phyloP scores from a whole-genome alignment of 2,888 invertebrate species.

The Chorisops tibialis region DNA sequence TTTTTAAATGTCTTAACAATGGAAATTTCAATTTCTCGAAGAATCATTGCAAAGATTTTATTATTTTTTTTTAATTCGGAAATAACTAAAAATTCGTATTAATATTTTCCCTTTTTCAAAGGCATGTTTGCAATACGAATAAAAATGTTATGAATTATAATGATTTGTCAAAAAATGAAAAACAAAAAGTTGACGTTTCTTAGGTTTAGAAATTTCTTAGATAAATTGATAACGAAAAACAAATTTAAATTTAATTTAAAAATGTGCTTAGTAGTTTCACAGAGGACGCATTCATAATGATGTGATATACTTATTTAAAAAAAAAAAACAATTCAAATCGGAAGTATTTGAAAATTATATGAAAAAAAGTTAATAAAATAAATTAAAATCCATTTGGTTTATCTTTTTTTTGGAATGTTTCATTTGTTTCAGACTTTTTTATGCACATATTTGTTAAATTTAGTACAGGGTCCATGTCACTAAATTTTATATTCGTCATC shows the following conservation, averaged over 20 bases:
- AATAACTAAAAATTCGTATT: no score
- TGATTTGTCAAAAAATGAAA: constrained; percentile 11
- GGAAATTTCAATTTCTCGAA: no score
- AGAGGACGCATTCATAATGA: constrained; percentile 22
- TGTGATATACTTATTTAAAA: constrained; percentile 12
- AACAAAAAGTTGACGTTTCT: neutral
- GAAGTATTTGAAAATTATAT: constrained; percentile 15
- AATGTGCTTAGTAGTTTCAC: constrained; percentile 17
- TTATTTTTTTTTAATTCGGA: no score
- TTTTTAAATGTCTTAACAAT: no score
- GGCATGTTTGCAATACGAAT: neutral
- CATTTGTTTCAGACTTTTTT: neutral
- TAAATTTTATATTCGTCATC: no score
- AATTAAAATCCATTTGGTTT: no score
- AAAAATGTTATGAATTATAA: neutral
- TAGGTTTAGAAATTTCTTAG: constrained; percentile 12
- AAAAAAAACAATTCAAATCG: neutral
- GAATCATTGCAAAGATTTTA: no score
- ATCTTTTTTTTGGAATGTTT: no score
- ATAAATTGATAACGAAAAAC: constrained; percentile 6
- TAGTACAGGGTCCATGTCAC: neutral
- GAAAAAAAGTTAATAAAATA: neutral
- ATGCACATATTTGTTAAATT: neutral
- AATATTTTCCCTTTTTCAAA: no score
- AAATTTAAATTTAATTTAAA: constrained; percentile 17